A percentile compares a stretch with the other conserved stretches of the same genome.
phyloP scores from a whole-genome alignment of 2,113 vertebrate genomes.

The Isurus oxyrinchus region DNA sequence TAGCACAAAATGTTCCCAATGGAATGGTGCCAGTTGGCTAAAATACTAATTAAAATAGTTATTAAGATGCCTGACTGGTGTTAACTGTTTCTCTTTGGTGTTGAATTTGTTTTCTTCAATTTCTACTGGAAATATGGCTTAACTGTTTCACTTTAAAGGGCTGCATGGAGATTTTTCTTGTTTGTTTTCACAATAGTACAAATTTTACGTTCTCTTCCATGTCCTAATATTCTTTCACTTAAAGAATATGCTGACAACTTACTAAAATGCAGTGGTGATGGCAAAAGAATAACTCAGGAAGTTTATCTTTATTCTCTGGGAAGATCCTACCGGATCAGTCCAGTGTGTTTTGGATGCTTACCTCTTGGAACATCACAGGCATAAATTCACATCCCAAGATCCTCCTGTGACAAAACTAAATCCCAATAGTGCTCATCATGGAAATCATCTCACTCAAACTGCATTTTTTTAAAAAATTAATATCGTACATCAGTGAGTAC shows the following conservation, averaged over 20 bases:
- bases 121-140: neutral
- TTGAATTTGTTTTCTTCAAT: neutral
- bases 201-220: neutral
- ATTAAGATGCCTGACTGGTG: neutral
- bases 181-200: neutral
- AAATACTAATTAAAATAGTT: neutral
- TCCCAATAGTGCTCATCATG: neutral
- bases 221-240: too few species aligned
- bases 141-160: neutral
- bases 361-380: neutral
- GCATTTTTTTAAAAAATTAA: neutral
- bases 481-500: neutral
- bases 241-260: neutral
- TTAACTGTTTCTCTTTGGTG: neutral
- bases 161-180: neutral
- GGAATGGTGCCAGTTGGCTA: neutral
- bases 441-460: neutral
- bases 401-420: neutral
- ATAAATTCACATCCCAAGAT: neutral
- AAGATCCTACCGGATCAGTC: neutral
- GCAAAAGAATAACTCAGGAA: neutral
- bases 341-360: neutral
- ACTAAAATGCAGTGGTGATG: neutral
- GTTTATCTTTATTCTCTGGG: neutral
- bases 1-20: neutral